Evolutionary conservation across 2,113 vertebrate genomes (phyloP).

Genomic region (Clupea harengus): DNA sequence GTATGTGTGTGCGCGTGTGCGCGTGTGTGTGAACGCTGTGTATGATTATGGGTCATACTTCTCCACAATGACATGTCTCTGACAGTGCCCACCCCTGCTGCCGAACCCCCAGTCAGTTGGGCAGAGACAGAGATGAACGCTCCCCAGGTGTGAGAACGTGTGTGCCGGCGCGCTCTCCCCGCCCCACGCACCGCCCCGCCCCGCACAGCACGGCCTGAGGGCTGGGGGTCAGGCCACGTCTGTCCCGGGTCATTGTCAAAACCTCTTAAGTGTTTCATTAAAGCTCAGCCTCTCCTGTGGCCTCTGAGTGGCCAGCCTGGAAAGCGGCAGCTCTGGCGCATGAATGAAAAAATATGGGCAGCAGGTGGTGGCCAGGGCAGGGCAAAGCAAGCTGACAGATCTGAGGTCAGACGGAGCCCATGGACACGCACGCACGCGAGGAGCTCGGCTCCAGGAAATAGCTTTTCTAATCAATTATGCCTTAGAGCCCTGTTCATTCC

Average conservation of each 20-base stretch:
- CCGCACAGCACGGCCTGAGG: background rate
- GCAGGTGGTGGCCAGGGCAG: conserved; percentile 52
- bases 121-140: background rate
- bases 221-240: background rate
- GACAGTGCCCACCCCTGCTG: background rate
- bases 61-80: background rate
- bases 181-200: background rate
- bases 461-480: conserved; percentile 55
- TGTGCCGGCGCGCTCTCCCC: background rate
- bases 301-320: conserved; percentile 3
- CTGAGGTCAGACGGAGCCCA: conserved; percentile 17
- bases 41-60: background rate
- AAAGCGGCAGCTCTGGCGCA: conserved; percentile 26
- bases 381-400: conserved; percentile 34
- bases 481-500: background rate
- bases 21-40: background rate
- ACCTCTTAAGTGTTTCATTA: conserved; percentile 54
- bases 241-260: conserved; percentile 28
- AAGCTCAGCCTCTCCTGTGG: background rate
- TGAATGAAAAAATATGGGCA: conserved; percentile 44
- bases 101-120: background rate
- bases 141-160: background rate
- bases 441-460: conserved; percentile 56
- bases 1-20: background rate
- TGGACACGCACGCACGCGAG: conserved; percentile 26